phyloP scores from a whole-genome alignment of 2,888 invertebrate genomes.

The Parapristionchus giblindavisi region DNA sequence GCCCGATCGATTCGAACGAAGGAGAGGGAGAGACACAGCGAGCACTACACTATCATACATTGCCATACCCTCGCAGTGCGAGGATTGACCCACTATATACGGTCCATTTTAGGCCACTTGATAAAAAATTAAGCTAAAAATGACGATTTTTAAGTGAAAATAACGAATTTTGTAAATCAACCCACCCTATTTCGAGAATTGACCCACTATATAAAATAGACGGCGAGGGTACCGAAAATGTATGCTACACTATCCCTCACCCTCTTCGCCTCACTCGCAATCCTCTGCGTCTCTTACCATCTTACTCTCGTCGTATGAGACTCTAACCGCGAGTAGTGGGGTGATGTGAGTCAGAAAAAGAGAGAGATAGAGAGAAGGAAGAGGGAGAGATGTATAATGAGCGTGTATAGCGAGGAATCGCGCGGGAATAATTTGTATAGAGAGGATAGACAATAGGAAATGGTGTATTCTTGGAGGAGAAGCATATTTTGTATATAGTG shows the following conservation, averaged over 20 bases:
- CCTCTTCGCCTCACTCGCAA: slow-evolving; percentile 24
- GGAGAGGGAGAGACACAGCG: slow-evolving; percentile 7
- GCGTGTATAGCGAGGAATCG: slow-evolving; percentile 21
- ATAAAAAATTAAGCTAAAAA: too few relatives aligned
- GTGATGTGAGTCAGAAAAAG: slow-evolving; percentile 24
- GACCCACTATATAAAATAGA: too few relatives aligned
- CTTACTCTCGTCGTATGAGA: slow-evolving; percentile 1
- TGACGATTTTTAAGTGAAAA: too few relatives aligned
- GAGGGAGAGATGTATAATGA: slow-evolving; percentile 20
- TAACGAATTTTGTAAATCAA: too few relatives aligned
- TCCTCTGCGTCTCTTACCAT: slow-evolving; percentile 30
- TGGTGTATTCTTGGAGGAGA: too few relatives aligned
- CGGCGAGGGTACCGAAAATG: too few relatives aligned
- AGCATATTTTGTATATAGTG: too few relatives aligned
- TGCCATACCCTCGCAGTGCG: too few relatives aligned
- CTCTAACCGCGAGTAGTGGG: slow-evolving; percentile 19
- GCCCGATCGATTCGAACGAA: slow-evolving; percentile 17
- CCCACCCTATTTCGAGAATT: too few relatives aligned
- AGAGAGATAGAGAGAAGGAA: slow-evolving; percentile 1
- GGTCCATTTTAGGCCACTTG: too few relatives aligned
- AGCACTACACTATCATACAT: slow-evolving; percentile 34
- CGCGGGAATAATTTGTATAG: slow-evolving; percentile 15
- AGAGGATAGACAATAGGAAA: neutral
- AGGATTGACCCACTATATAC: too few relatives aligned
- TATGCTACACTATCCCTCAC: slow-evolving; percentile 14